These are phyloP conservation scores for Procambarus clarkii DNA, from an alignment of 1,140 invertebrate genomes.

Conservation along the genomic window DNA sequence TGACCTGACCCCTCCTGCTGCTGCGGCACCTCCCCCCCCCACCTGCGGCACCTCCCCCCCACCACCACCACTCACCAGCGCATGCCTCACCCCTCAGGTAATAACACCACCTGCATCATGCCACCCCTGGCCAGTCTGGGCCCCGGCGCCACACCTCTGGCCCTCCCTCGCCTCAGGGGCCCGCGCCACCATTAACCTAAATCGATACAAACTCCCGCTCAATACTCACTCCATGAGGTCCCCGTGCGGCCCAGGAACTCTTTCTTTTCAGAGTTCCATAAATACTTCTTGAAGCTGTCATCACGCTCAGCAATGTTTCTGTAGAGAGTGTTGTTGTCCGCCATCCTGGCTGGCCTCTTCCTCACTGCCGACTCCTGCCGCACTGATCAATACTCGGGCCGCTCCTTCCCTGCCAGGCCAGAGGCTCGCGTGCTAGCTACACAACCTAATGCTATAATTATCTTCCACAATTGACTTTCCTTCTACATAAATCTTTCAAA, in stretches of 20 bases:
- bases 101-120: neutral
- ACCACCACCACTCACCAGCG: neutral
- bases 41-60: neutral
- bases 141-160: no score
- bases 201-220: neutral
- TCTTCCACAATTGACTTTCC: neutral
- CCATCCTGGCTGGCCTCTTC: slow-evolving; percentile 13
- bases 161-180: neutral
- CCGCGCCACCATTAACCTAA: neutral
- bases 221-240: slow-evolving; percentile 50
- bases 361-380: neutral
- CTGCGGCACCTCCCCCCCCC: neutral
- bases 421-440: neutral
- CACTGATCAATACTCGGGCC: neutral
- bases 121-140: neutral
- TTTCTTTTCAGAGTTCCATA: slow-evolving; percentile 43
- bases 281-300: slow-evolving; percentile 11
- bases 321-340: neutral
- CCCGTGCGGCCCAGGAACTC: slow-evolving; percentile 51
- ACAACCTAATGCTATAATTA: neutral
- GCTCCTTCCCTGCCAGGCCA: neutral
- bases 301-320: slow-evolving; percentile 20
- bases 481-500: no score
- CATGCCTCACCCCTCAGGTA: slow-evolving; percentile 6
- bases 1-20: neutral